Evolutionary conservation across 2,888 invertebrate species (phyloP).

Genomic region (Rhogogaster chlorosoma): DNA sequence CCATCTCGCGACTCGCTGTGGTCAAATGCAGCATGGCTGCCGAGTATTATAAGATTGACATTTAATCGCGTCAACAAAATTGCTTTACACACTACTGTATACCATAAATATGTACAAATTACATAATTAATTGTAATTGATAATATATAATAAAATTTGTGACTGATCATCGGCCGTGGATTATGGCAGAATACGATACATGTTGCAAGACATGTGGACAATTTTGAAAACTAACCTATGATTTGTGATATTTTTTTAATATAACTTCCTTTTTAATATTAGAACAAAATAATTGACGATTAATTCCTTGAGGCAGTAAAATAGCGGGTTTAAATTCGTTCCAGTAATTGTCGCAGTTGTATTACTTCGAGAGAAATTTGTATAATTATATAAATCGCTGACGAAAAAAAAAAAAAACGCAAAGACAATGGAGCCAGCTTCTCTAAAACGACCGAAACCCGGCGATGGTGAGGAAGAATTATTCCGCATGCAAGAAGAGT

Average conservation of each 20-base stretch:
- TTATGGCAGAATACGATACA: background rate
- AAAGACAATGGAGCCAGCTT: conserved; percentile 44
- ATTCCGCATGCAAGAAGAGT: conserved; percentile 87
- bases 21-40: background rate
- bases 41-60: background rate
- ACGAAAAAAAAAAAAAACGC: background rate
- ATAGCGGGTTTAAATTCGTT: background rate
- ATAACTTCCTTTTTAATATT: conserved; percentile 3
- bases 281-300: background rate
- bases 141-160: background rate
- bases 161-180: background rate
- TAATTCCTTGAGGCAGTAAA: background rate
- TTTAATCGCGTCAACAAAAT: conserved; percentile 26
- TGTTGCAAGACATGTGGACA: conserved; percentile 21
- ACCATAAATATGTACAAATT: background rate
- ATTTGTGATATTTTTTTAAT: conserved; percentile 1
- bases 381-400: background rate
- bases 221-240: conserved; percentile 42
- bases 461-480: conserved; percentile 88
- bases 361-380: background rate
- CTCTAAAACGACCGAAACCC: conserved; percentile 82
- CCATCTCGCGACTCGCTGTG: background rate
- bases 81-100: background rate
- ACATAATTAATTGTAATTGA: conserved; percentile 10
- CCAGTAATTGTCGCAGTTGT: background rate